These are phyloP conservation scores for Entomyzon cyanotis DNA, from an alignment of 2,113 vertebrate genomes.

Conservation along the genomic window DNA sequence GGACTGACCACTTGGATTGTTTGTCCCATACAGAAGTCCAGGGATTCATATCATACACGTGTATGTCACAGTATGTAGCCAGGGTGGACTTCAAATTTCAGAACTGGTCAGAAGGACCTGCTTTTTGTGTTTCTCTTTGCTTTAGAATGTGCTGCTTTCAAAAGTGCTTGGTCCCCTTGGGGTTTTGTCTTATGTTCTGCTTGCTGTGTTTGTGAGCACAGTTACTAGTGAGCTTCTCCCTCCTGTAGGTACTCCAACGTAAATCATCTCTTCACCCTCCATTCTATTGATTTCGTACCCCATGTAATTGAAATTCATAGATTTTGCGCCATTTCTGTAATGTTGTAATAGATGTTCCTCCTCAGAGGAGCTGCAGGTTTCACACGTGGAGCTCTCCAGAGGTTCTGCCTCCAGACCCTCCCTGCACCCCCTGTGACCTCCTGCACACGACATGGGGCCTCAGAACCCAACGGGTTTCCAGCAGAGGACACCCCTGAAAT, in stretches of 20 bases:
- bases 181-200: not conserved
- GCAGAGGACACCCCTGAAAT: not conserved
- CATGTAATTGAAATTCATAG: not conserved
- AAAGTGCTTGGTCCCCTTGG: not conserved
- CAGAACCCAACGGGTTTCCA: rapidly evolving
- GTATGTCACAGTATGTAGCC: not conserved
- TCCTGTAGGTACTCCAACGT: not conserved
- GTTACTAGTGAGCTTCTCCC: not conserved
- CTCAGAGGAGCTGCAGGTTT: not conserved
- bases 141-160: not conserved
- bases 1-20: not conserved
- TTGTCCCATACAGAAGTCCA: not conserved
- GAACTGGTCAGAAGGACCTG: not conserved
- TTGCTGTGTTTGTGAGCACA: not conserved
- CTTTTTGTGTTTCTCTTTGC: not conserved
- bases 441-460: rapidly evolving
- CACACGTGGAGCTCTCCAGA: rapidly evolving
- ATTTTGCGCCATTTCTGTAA: not conserved
- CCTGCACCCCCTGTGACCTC: rapidly evolving
- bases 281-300: not conserved
- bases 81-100: not conserved
- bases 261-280: not conserved
- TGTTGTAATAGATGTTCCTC: not conserved
- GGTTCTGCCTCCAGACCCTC: not conserved
- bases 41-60: not conserved